Evolutionary conservation across 2,888 invertebrate genomes (phyloP), one percentile per base, ranked within the genome.

Genomic region (Troides helena): DNA sequence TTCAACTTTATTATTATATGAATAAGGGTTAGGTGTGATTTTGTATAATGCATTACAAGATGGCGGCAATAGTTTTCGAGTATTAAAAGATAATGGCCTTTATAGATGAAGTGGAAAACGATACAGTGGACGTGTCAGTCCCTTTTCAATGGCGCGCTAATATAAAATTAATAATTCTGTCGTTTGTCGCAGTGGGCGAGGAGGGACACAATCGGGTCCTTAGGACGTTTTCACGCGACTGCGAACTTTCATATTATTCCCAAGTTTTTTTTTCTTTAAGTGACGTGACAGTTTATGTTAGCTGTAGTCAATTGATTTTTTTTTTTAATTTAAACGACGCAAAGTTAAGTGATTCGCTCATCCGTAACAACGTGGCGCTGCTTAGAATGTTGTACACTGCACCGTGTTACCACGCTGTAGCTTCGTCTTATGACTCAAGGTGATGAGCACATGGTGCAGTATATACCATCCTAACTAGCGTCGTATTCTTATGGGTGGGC

Each of bases 31-130:
- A 36, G 8, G 46, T 17, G 0, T 17, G 4, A 17, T 4, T 65
- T 65, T 57, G 18, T 12, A 46, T 17, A 4, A 1, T n/a, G 21
- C 21, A 64, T 69, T 61, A 62, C 21, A 72, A 71, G 18, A 70
- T 81, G 80, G 82, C n/a, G 6, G 73, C 65, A 80, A 75, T 72
- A 74, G 73, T 77, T 75, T 78, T 74, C 73, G 77, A 77, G 75
- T 76, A 78, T 80, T 80, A 78, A 74, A 77, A 77, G 73, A 88
- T 86, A 89, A 89, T 88, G 82, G 84, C 76, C 76, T 78, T 81
- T 86, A 86, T 74, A 77, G 85, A 87, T 91, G 89, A 89, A 88
- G 89, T 90, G 89, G 91, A 92, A 92, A 92, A 86, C 85, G 88
- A 92, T 91, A 89, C 77, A 84, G 82, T 83, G 81, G 80, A 85